These are phyloP conservation scores for Beaufortia kweichowensis DNA, from an alignment of 2,113 vertebrate genomes.

Conservation along the genomic window DNA sequence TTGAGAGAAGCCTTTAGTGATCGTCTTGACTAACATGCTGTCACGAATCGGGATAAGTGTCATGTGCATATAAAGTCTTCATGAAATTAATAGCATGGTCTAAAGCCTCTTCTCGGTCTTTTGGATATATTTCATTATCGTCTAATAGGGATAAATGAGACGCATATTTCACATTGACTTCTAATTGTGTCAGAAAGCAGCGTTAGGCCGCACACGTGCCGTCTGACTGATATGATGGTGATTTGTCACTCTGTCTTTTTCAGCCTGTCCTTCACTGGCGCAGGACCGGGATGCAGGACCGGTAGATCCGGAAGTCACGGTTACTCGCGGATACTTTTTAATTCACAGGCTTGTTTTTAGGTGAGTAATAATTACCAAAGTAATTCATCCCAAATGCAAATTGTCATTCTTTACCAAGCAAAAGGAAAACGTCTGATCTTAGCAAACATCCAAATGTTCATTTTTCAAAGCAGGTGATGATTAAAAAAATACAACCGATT, in stretches of 20 bases:
- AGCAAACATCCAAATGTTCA: too few relatives aligned
- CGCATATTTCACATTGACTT: slow-evolving; percentile 50
- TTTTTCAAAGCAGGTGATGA: too few relatives aligned
- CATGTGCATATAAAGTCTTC: slow-evolving; percentile 56
- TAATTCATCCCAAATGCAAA: too few relatives aligned
- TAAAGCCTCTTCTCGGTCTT: slow-evolving; percentile 41
- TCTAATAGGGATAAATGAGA: slow-evolving; percentile 64
- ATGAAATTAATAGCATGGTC: slow-evolving; percentile 55
- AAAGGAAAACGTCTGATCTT: too few relatives aligned
- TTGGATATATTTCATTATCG: slow-evolving; percentile 47
- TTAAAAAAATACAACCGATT: too few relatives aligned
- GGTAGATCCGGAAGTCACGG: not conserved
- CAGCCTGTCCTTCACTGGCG: slow-evolving; percentile 8
- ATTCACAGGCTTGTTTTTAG: too few relatives aligned
- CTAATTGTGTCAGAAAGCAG: slow-evolving; percentile 52
- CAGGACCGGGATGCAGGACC: not conserved
- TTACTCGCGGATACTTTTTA: too few relatives aligned
- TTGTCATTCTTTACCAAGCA: too few relatives aligned
- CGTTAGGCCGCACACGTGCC: slow-evolving; percentile 32
- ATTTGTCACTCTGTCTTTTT: slow-evolving; percentile 38
- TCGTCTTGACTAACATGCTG: slow-evolving; percentile 59
- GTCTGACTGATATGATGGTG: slow-evolving; percentile 55
- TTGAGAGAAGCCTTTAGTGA: slow-evolving; percentile 52
- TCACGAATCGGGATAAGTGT: slow-evolving; percentile 60
- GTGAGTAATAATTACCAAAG: not conserved